Evolutionary conservation across 1,140 invertebrate species (phyloP).

Genomic region (Zaprionus taronus): DNA sequence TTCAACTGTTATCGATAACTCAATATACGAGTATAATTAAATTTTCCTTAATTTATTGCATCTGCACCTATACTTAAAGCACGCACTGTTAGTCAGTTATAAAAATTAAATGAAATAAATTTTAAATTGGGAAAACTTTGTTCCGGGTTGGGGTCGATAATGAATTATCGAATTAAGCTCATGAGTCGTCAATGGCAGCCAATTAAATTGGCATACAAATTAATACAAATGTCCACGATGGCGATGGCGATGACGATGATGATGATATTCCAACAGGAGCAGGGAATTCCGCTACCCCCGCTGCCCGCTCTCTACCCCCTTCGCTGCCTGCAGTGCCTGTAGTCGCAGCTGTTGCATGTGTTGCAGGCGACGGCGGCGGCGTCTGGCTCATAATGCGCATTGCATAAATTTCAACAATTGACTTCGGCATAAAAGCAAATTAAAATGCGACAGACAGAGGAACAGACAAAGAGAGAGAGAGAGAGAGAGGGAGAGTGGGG

Average conservation of each 20-base stretch:
- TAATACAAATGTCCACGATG: constrained; percentile 67
- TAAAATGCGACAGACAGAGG: constrained; percentile 67
- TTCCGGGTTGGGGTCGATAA: constrained; percentile 36
- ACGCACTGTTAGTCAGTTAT: constrained; percentile 23
- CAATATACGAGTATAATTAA: not conserved
- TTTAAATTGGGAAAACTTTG: constrained; percentile 35
- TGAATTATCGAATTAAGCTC: constrained; percentile 77
- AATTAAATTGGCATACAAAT: constrained; percentile 80
- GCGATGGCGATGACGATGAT: not conserved
- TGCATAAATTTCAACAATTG: constrained; percentile 75
- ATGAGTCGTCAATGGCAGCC: constrained; percentile 64
- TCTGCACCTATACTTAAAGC: constrained; percentile 8
- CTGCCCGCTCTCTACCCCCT: not conserved
- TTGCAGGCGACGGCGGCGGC: constrained; percentile 31
- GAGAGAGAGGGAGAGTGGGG: not conserved
- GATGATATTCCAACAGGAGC: constrained; percentile 11
- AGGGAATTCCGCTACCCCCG: not conserved
- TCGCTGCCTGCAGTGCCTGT: constrained; percentile 21
- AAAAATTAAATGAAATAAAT: constrained; percentile 38
- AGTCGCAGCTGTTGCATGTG: constrained; percentile 69
- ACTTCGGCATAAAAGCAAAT: constrained; percentile 77
- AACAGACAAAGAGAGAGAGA: not conserved
- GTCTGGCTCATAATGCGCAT: constrained; percentile 48
- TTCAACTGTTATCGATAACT: not conserved
- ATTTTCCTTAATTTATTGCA: not conserved